phyloP scores from a whole-genome alignment of 2,797 vertebrate species.

The Antennarius maculatus region DNA sequence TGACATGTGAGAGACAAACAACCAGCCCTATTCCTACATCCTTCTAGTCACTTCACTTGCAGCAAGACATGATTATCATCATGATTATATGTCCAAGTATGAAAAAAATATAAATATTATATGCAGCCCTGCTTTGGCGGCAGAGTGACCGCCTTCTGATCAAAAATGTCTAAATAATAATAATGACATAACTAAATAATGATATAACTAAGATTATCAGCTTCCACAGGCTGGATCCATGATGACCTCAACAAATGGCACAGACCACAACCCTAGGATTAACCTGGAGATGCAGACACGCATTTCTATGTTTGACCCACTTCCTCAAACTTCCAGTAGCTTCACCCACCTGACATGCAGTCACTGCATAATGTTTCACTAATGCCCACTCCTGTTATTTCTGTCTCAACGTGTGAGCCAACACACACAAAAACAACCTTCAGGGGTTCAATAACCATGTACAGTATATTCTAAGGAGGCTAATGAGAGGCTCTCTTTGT shows the following conservation, averaged over 20 bases:
- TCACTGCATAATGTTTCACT: slow-evolving; percentile 7
- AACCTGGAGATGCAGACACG: too few species aligned
- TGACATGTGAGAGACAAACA: too few species aligned
- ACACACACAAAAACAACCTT: background rate
- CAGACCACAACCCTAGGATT: too few species aligned
- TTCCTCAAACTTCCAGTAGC: too few species aligned
- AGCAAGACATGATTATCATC: too few species aligned
- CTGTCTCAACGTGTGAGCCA: background rate
- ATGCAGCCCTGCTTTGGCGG: background rate
- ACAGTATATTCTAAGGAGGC: slow-evolving; percentile 43
- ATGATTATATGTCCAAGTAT: background rate
- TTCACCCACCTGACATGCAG: too few species aligned
- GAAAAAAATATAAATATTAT: background rate
- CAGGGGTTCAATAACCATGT: slow-evolving; percentile 30
- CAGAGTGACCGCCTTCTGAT: slow-evolving; percentile 13
- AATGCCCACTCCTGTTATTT: background rate
- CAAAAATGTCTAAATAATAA: slow-evolving; percentile 25
- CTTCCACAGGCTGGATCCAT: slow-evolving; percentile 52
- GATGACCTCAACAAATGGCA: slow-evolving; percentile 13
- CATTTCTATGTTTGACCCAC: too few species aligned
- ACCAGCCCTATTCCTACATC: too few species aligned
- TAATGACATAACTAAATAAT: slow-evolving; percentile 5
- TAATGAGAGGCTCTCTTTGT: slow-evolving; percentile 7
- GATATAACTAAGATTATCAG: slow-evolving; percentile 57
- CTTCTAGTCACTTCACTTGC: too few species aligned